These are phyloP conservation scores for Dicrurus megarhynchus DNA, from an alignment of 2,113 vertebrate species.

Conservation along the genomic window DNA sequence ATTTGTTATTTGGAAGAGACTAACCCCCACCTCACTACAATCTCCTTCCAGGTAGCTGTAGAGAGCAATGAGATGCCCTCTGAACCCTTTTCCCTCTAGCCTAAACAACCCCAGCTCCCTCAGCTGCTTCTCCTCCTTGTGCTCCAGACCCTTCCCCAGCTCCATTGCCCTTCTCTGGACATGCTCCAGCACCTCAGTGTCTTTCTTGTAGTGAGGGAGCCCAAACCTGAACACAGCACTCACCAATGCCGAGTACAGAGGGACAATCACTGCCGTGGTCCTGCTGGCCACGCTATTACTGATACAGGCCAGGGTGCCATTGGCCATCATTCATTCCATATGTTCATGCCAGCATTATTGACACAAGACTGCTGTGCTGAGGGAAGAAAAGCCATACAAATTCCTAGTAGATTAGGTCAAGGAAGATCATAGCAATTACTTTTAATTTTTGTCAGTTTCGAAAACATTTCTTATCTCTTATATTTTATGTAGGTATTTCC, in stretches of 20 bases:
- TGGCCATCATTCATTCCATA: not conserved
- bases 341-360: not conserved
- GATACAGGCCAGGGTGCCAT: not conserved
- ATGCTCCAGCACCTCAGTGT: not conserved
- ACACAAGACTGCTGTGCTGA: not conserved
- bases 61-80: not conserved
- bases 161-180: not conserved
- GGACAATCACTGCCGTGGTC: not conserved
- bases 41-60: not conserved
- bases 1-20: not conserved
- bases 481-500: not conserved
- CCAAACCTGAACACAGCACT: not conserved
- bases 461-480: not conserved
- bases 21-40: not conserved
- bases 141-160: not conserved
- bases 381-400: not conserved
- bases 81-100: not conserved
- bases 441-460: not conserved
- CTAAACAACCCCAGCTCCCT: not conserved
- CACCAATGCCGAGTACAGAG: no score
- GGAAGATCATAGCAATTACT: not conserved
- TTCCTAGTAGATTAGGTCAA: not conserved
- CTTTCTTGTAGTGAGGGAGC: not conserved
- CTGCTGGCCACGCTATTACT: not conserved
- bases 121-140: not conserved